phyloP scores from a whole-genome alignment of 2,888 invertebrate species.

The Margaritifera margaritifera region DNA sequence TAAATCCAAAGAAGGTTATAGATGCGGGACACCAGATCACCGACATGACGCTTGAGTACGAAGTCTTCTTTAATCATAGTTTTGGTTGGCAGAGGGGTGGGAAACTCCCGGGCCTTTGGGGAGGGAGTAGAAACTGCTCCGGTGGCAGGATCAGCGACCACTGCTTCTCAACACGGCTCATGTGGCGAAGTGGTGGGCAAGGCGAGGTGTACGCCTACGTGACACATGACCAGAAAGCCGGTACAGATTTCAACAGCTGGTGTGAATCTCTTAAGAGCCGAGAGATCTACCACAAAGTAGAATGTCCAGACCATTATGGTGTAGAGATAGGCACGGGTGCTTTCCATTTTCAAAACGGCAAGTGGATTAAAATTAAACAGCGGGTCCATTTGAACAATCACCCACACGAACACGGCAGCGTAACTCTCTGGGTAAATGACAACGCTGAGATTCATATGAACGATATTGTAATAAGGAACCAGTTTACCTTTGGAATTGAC shows the following conservation, averaged over 20 bases:
- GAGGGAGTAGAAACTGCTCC: slow-evolving; percentile 45
- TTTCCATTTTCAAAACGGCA: slow-evolving; percentile 25
- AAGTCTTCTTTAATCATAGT: slow-evolving; percentile 32
- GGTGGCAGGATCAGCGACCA: slow-evolving; percentile 43
- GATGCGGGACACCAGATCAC: slow-evolving; percentile 2
- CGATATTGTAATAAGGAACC: slow-evolving; percentile 38
- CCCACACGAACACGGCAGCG: slow-evolving; percentile 39
- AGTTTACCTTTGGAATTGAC: slow-evolving; percentile 34
- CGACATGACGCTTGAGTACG: slow-evolving; percentile 34
- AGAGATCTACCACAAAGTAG: slow-evolving; percentile 4
- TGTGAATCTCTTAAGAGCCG: not conserved
- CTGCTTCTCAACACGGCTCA: slow-evolving; percentile 56
- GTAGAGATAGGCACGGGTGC: slow-evolving; percentile 29
- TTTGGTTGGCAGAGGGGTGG: slow-evolving; percentile 41
- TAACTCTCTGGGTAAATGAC: slow-evolving; percentile 45
- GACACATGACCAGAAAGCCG: slow-evolving; percentile 30
- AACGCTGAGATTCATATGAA: slow-evolving; percentile 24
- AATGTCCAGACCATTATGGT: slow-evolving; percentile 11
- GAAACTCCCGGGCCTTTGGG: slow-evolving; percentile 54
- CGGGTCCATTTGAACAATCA: slow-evolving; percentile 48
- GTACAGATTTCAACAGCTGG: slow-evolving; percentile 21
- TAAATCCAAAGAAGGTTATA: slow-evolving; percentile 14
- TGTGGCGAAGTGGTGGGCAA: slow-evolving; percentile 56
- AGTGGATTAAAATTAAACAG: slow-evolving; percentile 51
- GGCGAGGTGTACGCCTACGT: slow-evolving; percentile 58